These are phyloP conservation scores for Gerosis bhagava DNA, from an alignment of 2,888 invertebrate genomes.

Conservation along the genomic window DNA sequence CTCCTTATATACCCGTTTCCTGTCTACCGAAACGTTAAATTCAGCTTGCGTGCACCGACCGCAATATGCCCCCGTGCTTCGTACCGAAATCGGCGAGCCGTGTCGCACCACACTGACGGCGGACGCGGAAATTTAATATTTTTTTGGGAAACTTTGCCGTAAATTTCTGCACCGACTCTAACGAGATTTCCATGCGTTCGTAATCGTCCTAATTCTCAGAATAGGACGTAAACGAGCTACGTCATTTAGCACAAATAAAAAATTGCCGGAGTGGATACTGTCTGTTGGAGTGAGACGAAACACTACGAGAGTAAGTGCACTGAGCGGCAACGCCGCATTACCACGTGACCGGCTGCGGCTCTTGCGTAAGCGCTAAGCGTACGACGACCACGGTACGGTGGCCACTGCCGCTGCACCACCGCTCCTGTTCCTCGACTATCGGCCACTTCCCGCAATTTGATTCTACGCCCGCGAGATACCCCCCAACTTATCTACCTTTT, in stretches of 20 bases:
- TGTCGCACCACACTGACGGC: not conserved
- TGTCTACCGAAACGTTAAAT: not conserved
- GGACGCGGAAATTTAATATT: not conserved
- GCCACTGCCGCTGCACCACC: conserved; percentile 45
- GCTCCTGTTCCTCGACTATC: conserved; percentile 33
- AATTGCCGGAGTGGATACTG: conserved; percentile 65
- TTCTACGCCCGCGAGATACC: no score
- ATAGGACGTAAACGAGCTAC: conserved; percentile 68
- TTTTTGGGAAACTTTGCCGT: conserved; percentile 37
- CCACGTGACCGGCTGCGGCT: conserved; percentile 75
- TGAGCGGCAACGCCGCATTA: conserved; percentile 70
- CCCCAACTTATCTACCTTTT: no score
- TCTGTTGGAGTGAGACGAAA: conserved; percentile 60
- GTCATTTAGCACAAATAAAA: conserved; percentile 76
- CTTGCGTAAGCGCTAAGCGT: conserved; percentile 80
- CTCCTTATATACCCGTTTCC: not conserved
- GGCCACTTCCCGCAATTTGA: no score
- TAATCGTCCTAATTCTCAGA: conserved; percentile 66
- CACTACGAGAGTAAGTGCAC: conserved; percentile 48
- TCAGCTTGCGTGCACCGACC: not conserved
- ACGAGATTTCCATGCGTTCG: conserved; percentile 45
- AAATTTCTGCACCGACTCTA: conserved; percentile 36
- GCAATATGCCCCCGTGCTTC: no score
- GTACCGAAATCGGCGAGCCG: not conserved
- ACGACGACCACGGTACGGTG: conserved; percentile 61